Evolutionary conservation across 2,888 invertebrate species (phyloP).

Genomic region (Melinopterus prodromus): DNA sequence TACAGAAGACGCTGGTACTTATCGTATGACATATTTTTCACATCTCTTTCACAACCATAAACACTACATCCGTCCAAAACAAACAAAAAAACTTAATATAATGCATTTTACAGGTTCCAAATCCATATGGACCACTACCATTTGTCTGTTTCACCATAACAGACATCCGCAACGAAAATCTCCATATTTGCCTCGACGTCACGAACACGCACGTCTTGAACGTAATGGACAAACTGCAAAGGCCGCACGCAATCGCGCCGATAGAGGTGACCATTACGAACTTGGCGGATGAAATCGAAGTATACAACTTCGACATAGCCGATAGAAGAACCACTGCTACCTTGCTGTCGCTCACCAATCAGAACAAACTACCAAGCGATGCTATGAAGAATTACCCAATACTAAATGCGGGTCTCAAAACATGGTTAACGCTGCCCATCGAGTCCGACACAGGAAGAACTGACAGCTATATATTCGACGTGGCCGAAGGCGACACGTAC

Average conservation of each 20-base stretch:
- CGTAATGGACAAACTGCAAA: not conserved
- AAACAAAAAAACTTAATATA: not conserved
- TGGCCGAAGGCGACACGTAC: not conserved
- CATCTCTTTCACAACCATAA: not conserved
- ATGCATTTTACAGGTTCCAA: not conserved
- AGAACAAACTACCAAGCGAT: not conserved
- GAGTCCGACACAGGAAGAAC: conserved; percentile 5
- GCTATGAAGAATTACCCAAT: conserved; percentile 8
- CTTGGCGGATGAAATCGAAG: not conserved
- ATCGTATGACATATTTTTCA: too few species aligned
- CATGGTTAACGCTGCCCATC: not conserved
- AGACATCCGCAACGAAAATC: not conserved
- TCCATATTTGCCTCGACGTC: not conserved
- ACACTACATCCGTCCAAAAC: not conserved
- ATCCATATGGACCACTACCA: not conserved
- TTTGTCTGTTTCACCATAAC: not conserved
- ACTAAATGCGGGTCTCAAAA: not conserved
- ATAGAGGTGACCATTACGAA: not conserved
- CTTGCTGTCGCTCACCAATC: not conserved
- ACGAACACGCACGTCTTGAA: not conserved
- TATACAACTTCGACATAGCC: not conserved
- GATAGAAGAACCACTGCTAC: not conserved
- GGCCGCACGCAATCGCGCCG: not conserved
- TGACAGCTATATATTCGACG: conserved; percentile 6
- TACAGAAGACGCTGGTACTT: too few species aligned